Evolutionary conservation across 2,113 vertebrate species (phyloP).

Genomic region (Bubo bubo): DNA sequence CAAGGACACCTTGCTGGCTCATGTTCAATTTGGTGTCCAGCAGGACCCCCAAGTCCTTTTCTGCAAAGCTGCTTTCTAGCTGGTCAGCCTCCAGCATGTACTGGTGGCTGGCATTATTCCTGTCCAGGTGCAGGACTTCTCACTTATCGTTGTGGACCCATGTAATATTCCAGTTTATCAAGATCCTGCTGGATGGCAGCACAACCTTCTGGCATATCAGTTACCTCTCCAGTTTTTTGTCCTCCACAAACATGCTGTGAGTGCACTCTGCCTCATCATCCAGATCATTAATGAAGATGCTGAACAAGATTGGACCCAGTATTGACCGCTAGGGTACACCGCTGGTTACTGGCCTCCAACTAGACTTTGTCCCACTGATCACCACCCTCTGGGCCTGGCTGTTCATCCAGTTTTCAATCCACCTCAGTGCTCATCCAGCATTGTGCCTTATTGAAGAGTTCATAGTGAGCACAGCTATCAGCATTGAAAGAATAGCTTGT

Average conservation of each 20-base stretch:
- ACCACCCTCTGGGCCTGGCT: neutral
- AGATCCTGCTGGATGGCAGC: neutral
- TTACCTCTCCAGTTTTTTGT: neutral
- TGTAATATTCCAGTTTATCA: accelerated
- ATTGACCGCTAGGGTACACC: neutral
- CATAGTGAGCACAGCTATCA: neutral
- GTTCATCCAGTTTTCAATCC: neutral
- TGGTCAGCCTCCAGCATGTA: neutral
- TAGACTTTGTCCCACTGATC: neutral
- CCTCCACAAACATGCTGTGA: neutral
- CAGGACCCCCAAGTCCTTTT: neutral
- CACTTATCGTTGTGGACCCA: neutral
- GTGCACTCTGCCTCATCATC: neutral
- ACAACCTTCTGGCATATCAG: accelerated
- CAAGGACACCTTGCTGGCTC: neutral
- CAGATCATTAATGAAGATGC: neutral
- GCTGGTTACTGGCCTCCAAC: neutral
- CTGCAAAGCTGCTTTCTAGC: neutral
- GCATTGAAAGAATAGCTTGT: neutral
- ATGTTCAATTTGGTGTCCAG: neutral
- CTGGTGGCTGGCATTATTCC: accelerated
- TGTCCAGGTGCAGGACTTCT: neutral
- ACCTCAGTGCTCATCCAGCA: neutral
- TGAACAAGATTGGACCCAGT: neutral
- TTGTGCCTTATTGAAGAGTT: neutral